Evolutionary conservation across 2,113 vertebrate genomes (phyloP).

Genomic region (Poeciliopsis occidentalis): DNA sequence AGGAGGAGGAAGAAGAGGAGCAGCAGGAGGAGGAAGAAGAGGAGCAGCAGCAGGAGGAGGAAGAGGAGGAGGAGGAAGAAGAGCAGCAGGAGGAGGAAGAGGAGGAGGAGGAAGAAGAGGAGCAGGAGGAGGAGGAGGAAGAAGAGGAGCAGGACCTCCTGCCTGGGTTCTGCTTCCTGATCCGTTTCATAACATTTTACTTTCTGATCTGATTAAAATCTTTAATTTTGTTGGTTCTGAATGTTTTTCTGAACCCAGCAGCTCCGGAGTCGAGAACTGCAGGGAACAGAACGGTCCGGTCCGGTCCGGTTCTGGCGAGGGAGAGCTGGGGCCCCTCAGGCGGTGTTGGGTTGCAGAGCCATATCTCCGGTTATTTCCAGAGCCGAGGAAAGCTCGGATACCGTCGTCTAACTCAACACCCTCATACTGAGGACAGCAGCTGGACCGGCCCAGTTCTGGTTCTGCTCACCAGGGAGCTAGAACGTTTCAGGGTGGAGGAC

Average conservation of each 20-base stretch:
- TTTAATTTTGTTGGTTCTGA: background rate
- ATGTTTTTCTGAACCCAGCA: background rate
- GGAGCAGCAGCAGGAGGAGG: too few relatives aligned
- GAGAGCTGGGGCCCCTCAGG: slow-evolving; percentile 12
- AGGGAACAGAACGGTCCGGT: background rate
- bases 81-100: too few relatives aligned
- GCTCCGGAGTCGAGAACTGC: background rate
- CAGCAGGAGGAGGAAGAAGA: slow-evolving; percentile 47
- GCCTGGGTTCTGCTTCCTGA: background rate
- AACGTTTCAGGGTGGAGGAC: background rate
- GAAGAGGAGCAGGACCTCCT: too few relatives aligned
- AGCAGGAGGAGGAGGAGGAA: slow-evolving; percentile 28
- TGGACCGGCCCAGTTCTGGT: background rate
- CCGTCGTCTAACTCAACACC: background rate
- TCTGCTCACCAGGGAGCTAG: background rate
- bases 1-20: background rate
- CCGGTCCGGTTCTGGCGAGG: background rate
- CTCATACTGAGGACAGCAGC: background rate
- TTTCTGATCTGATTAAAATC: background rate
- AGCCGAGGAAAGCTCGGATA: slow-evolving; percentile 9
- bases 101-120: slow-evolving; percentile 27
- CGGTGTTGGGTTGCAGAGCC: slow-evolving; percentile 42
- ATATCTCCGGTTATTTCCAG: slow-evolving; percentile 47
- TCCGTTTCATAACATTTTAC: background rate
- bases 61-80: too few relatives aligned